Percentiles rank a stretch among this genome's conserved stretches.
Evolutionary conservation across 2,888 invertebrate species (phyloP).

Genomic region (Metellina segmentata): DNA sequence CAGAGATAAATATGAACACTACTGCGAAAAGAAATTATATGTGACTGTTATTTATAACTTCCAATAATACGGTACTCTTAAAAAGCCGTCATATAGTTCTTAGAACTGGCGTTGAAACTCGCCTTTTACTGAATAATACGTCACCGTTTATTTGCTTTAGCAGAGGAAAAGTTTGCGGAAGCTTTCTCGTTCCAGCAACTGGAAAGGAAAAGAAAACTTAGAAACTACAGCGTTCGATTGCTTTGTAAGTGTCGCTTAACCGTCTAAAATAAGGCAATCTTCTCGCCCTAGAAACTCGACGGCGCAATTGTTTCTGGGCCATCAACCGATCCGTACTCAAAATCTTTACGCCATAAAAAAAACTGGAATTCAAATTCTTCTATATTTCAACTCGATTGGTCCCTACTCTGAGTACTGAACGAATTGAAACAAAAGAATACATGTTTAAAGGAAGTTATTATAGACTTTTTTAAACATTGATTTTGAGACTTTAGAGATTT

Average conservation of each 20-base stretch:
- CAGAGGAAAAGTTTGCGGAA: neutral
- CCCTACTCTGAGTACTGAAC: too few species aligned
- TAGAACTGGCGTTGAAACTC: neutral
- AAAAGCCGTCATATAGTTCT: neutral
- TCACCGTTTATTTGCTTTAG: neutral
- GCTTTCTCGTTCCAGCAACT: neutral
- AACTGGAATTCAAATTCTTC: too few species aligned
- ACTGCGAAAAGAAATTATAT: too few species aligned
- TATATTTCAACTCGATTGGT: too few species aligned
- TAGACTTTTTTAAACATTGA: too few species aligned
- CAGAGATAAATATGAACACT: too few species aligned
- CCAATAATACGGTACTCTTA: neutral
- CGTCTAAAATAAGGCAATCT: neutral
- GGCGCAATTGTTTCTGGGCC: neutral
- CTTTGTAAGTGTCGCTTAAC: slow-evolving; percentile 1
- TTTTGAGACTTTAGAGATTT: too few species aligned
- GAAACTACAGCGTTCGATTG: neutral
- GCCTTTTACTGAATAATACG: neutral
- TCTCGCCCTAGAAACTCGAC: neutral
- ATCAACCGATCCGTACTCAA: neutral
- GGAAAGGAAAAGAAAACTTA: neutral
- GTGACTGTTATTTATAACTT: neutral
- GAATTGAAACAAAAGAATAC: too few species aligned
- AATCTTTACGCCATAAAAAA: neutral
- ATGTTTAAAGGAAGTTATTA: too few species aligned